These are phyloP conservation scores for Neopelma chrysocephalum DNA, from an alignment of 2,797 vertebrate species.

Conservation along the genomic window DNA sequence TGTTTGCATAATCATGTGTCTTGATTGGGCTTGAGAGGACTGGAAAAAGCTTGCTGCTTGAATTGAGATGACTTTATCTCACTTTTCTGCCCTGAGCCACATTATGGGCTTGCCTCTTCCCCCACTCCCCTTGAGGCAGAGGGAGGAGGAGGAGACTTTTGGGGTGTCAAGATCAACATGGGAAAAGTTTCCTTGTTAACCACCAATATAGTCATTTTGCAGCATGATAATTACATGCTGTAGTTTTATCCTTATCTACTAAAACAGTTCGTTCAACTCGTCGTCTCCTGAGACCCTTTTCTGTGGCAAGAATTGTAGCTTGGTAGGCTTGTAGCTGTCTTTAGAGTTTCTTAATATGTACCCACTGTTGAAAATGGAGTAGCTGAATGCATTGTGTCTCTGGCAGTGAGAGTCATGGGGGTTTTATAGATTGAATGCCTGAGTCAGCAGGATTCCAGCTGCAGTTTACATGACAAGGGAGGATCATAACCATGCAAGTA, in stretches of 20 bases:
- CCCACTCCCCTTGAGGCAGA: not conserved
- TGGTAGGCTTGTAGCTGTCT: not conserved
- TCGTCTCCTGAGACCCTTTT: not conserved
- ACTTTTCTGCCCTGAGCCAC: not conserved
- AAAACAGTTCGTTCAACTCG: not conserved
- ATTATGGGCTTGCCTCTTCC: not conserved
- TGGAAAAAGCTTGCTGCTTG: constrained; percentile 18
- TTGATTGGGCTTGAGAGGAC: not conserved
- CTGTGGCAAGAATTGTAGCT: not conserved
- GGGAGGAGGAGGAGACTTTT: not conserved
- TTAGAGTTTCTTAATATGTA: not conserved
- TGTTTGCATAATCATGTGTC: not conserved
- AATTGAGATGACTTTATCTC: not conserved
- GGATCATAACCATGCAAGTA: not conserved
- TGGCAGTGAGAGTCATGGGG: not conserved
- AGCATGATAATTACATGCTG: not conserved
- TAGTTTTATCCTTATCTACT: not conserved
- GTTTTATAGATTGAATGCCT: not conserved
- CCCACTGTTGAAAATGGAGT: not conserved
- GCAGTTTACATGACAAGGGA: not conserved
- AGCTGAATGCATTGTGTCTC: not conserved
- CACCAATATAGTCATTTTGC: not conserved
- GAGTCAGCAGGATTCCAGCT: constrained; percentile 47
- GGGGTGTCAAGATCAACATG: not conserved
- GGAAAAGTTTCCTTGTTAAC: not conserved